Evolutionary conservation across 2,797 vertebrate genomes (phyloP).

Genomic region (Bradypodion ventrale): DNA sequence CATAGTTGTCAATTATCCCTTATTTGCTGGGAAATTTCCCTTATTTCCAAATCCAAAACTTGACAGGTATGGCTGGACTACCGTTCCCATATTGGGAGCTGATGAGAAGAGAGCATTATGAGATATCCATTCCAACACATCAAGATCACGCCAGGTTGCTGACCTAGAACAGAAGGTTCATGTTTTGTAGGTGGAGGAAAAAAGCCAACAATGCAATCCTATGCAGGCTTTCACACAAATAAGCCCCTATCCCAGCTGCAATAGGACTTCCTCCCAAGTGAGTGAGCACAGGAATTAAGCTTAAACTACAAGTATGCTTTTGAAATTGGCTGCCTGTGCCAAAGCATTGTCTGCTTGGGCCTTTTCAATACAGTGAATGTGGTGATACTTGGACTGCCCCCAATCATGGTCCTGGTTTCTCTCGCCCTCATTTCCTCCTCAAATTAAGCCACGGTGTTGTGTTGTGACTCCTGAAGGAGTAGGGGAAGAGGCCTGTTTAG

Average conservation of each 20-base stretch:
- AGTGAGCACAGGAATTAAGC: not conserved
- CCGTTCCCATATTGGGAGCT: not conserved
- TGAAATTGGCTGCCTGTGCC: not conserved
- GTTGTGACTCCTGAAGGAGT: not conserved
- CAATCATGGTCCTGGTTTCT: not conserved
- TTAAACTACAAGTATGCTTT: not conserved
- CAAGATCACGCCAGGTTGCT: not conserved
- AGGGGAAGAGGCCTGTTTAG: not conserved
- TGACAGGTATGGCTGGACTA: no score
- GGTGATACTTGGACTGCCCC: not conserved
- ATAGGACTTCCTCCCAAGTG: not conserved
- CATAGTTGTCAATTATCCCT: no score
- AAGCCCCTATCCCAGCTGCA: not conserved
- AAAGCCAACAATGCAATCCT: not conserved
- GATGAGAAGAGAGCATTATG: no score
- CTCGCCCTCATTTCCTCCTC: not conserved
- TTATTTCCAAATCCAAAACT: no score
- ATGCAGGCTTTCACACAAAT: not conserved
- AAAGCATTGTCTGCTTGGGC: not conserved
- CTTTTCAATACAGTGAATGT: not conserved
- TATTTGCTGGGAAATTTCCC: no score
- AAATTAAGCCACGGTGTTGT: slow-evolving; percentile 6
- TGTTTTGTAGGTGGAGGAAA: not conserved
- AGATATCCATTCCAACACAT: not conserved
- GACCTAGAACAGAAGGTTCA: not conserved